A percentile compares a stretch with the other conserved stretches of the same genome.
Conservation (phyloP, 1,140 invertebrate species). For the Mercenaria mercenaria region DNA sequence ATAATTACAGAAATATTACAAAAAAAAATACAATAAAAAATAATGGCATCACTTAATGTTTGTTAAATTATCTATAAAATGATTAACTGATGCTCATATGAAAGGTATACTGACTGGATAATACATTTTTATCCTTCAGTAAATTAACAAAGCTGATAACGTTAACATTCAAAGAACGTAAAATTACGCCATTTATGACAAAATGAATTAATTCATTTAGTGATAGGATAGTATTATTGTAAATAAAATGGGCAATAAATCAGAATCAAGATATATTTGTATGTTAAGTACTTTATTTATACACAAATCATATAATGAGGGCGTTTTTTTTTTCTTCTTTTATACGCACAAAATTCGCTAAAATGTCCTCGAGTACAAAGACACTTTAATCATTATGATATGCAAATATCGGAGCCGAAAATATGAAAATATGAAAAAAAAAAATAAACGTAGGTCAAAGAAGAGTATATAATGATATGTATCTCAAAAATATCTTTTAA, state of each 20-base stretch:
- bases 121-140: neutral
- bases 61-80: neutral
- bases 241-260: neutral
- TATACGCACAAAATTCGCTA: neutral
- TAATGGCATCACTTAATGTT: too few species aligned
- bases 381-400: neutral
- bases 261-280: neutral
- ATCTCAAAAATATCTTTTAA: conserved; percentile 25
- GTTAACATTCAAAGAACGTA: neutral
- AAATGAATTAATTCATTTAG: neutral
- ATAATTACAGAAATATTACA: too few species aligned
- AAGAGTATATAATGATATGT: neutral
- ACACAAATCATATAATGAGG: neutral
- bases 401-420: neutral
- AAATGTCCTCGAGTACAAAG: neutral
- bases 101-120: neutral
- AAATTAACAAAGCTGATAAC: neutral
- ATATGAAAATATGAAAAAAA: neutral
- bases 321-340: neutral
- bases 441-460: neutral
- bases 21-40: too few species aligned
- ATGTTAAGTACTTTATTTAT: conserved; percentile 3
- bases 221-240: neutral
- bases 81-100: neutral
- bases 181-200: neutral